Evolutionary conservation across 2,113 vertebrate genomes (phyloP), one percentile per base, ranked within the genome.

Genomic region (Notarius quadriscutis): DNA sequence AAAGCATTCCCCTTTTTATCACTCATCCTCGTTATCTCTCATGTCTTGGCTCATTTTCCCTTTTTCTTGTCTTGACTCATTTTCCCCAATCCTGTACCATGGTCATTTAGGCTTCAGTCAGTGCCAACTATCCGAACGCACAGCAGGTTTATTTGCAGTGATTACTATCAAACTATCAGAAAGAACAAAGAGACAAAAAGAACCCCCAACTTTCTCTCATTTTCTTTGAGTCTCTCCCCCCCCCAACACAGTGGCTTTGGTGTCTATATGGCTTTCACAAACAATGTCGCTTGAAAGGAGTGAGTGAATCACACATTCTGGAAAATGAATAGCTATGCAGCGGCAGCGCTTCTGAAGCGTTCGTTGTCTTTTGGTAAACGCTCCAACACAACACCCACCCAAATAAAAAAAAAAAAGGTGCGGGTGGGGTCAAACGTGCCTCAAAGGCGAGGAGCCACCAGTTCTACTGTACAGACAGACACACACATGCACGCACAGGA

Each of bases 201-300:
- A 87, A 71, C 41, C 34, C 69, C 72, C 67, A 41, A 60, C 74
- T 78, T 86, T 89, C 77, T 81, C 48, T 80, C 69, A 58, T 81
- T 86, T 71, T 74, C 41, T 82, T 79, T 79, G 55, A 77, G 51
- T 48, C 34, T 48, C 58, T n/a, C 67, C 50, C 80, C 8, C 5
- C 5, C 4, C n/a, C 69, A 72, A 62, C 62, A 30, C 71, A 57
- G 62, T 57, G 48, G 50, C 84, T 88, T 90, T 77, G 14, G 83
- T 75, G 85, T 87, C 87, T 50, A 84, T 74, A 83, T 85, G 79
- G 12, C 85, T 90, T 90, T 81, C 83, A 62, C 81, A 87, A 90
- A 89, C 85, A 87, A 84, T 71, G 83, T 87, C 87, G 89, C 89
- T 90, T 91, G 84, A 90, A 90, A 91, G 90, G 67, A 65, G 22